Percentiles rank a stretch among this genome's conserved stretches.
Evolutionary conservation across 1,140 invertebrate genomes (phyloP).

Genomic region (Lepidurus couesii): DNA sequence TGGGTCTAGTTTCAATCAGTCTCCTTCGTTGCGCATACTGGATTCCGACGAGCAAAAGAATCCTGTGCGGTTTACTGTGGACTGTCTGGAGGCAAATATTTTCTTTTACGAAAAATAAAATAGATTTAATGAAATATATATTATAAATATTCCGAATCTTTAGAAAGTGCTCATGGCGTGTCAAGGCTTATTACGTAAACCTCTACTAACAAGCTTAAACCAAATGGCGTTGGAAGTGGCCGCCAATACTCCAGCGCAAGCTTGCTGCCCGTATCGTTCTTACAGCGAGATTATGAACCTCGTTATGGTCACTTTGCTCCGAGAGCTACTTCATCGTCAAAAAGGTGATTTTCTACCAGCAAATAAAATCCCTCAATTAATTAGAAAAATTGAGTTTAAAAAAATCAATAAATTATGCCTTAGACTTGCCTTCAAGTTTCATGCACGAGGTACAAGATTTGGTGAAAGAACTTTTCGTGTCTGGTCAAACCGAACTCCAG

Average conservation of each 20-base stretch:
- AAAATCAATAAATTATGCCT: slow-evolving; percentile 35
- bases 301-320: slow-evolving; percentile 82
- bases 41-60: not conserved
- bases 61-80: slow-evolving; percentile 54
- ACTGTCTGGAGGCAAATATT: not conserved
- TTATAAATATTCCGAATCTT: slow-evolving; percentile 51
- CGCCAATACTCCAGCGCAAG: slow-evolving; percentile 55
- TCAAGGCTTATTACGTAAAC: slow-evolving; percentile 83
- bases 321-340: slow-evolving; percentile 85
- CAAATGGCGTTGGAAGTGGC: slow-evolving; percentile 69
- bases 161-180: slow-evolving; percentile 71
- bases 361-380: not conserved
- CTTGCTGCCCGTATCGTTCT: slow-evolving; percentile 68
- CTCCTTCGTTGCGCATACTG: slow-evolving; percentile 44
- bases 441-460: slow-evolving; percentile 92
- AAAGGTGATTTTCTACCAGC: slow-evolving; percentile 49
- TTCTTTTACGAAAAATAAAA: not conserved
- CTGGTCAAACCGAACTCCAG: slow-evolving; percentile 82
- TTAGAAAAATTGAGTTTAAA: not conserved
- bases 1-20: slow-evolving; percentile 87
- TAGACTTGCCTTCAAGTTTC: slow-evolving; percentile 78
- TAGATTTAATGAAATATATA: not conserved
- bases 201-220: slow-evolving; percentile 69
- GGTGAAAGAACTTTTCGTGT: slow-evolving; percentile 77
- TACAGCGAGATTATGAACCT: slow-evolving; percentile 93